Evolutionary conservation across 2,888 invertebrate genomes (phyloP).

Genomic region (Nomada fucata): DNA sequence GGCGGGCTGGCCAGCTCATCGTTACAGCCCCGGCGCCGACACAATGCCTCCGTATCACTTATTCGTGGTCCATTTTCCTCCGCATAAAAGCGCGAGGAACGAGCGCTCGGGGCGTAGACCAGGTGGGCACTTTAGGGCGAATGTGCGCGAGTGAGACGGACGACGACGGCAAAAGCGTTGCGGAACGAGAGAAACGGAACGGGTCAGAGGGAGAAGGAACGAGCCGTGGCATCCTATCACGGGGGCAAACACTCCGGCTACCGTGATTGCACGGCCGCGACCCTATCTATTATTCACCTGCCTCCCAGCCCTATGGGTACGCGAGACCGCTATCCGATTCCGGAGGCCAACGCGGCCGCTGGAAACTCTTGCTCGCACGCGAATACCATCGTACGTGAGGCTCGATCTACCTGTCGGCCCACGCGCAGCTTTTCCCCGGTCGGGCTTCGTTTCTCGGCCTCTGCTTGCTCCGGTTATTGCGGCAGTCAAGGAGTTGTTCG

Average conservation of each 20-base stretch:
- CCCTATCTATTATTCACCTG: conserved; percentile 83
- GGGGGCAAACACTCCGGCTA: conserved; percentile 82
- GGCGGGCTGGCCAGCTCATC: conserved; percentile 21
- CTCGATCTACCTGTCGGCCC: conserved; percentile 24
- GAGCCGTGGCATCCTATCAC: conserved; percentile 77
- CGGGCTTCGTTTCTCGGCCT: background rate
- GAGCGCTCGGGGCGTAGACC: conserved; percentile 61
- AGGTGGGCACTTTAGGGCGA: conserved; percentile 65
- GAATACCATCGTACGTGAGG: conserved; percentile 16
- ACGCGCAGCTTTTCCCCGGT: background rate
- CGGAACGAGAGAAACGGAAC: conserved; percentile 41
- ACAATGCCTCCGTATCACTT: conserved; percentile 82
- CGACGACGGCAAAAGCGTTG: conserved; percentile 58
- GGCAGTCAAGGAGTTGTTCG: too few species aligned
- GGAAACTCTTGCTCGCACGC: conserved; percentile 43
- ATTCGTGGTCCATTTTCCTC: conserved; percentile 81
- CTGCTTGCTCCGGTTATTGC: too few species aligned
- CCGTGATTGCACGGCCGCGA: conserved; percentile 83
- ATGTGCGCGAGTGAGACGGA: conserved; percentile 53
- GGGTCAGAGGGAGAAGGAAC: conserved; percentile 58
- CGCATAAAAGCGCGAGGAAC: conserved; percentile 75
- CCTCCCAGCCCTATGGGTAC: conserved; percentile 57
- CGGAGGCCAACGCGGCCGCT: conserved; percentile 21
- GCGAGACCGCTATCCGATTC: conserved; percentile 45
- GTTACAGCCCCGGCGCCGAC: conserved; percentile 53